Evolutionary conservation across 2,888 invertebrate species (phyloP), one percentile per base, ranked within the genome.

Genomic region (Synergus laeviventris): DNA sequence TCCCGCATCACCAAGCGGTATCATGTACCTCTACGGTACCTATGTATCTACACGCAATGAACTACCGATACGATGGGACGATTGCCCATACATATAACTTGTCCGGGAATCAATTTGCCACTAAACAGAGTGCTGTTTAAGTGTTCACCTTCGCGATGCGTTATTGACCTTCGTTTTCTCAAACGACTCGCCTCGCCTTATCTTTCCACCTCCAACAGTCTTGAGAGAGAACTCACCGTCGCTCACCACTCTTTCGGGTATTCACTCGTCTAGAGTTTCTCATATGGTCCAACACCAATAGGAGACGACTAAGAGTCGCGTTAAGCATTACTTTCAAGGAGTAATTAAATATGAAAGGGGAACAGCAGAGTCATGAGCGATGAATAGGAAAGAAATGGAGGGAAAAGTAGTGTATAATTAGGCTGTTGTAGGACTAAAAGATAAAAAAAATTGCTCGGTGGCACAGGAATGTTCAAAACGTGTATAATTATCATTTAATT

Each of bases 21-120:
- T 75, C 75, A 31, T 75, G 45, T 62, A 31, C 39, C 74, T 73
- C 60, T 74, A 74, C 59, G 70, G 31, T 74, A 64, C 56, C 75
- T 45, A 49, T 77, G 74, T 76, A 79, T 62, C 74, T 77, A 74
- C 59, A 80, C 78, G 79, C 74, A 79, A 66, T 45, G 45, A 66
- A 66, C 66, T 66, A 66, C 66, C 66, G 66, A 66, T 49, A 11
- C 66, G 66, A 66, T 31, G n/a, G 66, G 24, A 66, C 42, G 45
- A 66, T 66, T 31, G 45, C 3, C 45, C 66, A 66, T 66, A 66
- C 66, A 66, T 66, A 24, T 66, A 42, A 21, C 66, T 45, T 66
- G 45, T 66, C 45, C 31, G 45, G 31, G 45, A 66, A 66, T 66
- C 66, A 66, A 66, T 66, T 66, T 66, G 66, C 45, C 45, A 66